Conservation (phyloP, 1,140 invertebrate genomes). For the Drosophila nigrodunni region DNA sequence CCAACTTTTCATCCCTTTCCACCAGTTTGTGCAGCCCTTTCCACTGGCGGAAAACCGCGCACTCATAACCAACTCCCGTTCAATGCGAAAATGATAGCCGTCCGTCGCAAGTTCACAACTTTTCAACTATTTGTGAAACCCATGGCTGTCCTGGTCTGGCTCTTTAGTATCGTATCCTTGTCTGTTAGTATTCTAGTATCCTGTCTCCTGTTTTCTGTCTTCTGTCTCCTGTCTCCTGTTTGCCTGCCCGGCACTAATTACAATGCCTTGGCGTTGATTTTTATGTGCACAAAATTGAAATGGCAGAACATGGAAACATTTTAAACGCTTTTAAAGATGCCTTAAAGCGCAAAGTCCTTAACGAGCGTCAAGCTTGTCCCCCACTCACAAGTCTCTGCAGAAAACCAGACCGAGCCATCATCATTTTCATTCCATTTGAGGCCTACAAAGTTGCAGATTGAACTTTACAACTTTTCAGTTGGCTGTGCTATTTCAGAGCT, state of each 20-base stretch:
- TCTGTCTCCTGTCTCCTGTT: slow-evolving; percentile 33
- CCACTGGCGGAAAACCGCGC: slow-evolving; percentile 49
- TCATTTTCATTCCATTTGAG: slow-evolving; percentile 8
- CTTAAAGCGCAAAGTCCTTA: slow-evolving; percentile 62
- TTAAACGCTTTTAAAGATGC: slow-evolving; percentile 70
- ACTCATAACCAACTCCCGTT: slow-evolving; percentile 64
- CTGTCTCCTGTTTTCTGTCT: not conserved
- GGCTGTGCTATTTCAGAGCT: slow-evolving; percentile 18
- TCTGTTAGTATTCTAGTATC: slow-evolving; percentile 4
- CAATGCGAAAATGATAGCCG: slow-evolving; percentile 79
- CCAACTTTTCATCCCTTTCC: slow-evolving; percentile 11
- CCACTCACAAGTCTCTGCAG: too few species aligned
- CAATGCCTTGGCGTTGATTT: slow-evolving; percentile 66
- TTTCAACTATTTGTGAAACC: slow-evolving; percentile 70
- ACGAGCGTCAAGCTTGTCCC: slow-evolving; percentile 11
- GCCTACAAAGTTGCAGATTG: slow-evolving; percentile 71
- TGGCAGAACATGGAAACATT: slow-evolving; percentile 33
- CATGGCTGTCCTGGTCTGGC: not conserved
- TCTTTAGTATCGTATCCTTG: slow-evolving; percentile 1
- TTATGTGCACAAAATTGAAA: slow-evolving; percentile 76
- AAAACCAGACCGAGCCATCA: not conserved
- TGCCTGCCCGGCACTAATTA: slow-evolving; percentile 69
- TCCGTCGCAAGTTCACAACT: slow-evolving; percentile 67
- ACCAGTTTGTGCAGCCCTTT: slow-evolving; percentile 18
- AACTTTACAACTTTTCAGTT: slow-evolving; percentile 73